A percentile compares a stretch with the other conserved stretches of the same genome.
Evolutionary conservation across 2,797 vertebrate genomes (phyloP).

Genomic region (Scolopax bukidnonensis): DNA sequence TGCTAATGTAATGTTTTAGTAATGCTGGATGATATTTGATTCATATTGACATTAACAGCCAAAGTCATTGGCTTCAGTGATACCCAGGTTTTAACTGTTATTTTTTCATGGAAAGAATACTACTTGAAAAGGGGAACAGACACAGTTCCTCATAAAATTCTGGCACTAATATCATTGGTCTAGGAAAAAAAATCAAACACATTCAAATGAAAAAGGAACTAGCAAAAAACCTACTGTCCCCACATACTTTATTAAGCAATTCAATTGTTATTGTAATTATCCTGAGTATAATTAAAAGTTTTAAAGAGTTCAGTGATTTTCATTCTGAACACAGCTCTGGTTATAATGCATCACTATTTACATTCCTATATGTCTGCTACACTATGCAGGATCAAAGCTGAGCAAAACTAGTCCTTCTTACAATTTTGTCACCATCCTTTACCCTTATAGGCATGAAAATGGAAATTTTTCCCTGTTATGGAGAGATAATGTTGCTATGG

Average conservation of each 20-base stretch:
- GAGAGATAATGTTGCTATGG: slow-evolving; percentile 68
- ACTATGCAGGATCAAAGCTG: slow-evolving; percentile 62
- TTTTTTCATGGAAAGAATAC: not conserved
- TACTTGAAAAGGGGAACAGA: not conserved
- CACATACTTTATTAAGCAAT: not conserved
- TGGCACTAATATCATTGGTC: not conserved
- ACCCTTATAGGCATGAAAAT: slow-evolving; percentile 67
- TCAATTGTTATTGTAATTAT: not conserved
- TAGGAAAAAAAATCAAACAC: not conserved
- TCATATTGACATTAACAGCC: not conserved
- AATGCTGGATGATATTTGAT: not conserved
- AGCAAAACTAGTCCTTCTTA: slow-evolving; percentile 51
- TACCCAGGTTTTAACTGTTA: not conserved
- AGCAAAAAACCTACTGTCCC: not conserved
- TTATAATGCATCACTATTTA: slow-evolving; percentile 62
- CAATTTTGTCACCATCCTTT: slow-evolving; percentile 40
- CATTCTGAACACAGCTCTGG: slow-evolving; percentile 49
- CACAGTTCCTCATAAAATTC: not conserved
- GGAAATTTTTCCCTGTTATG: slow-evolving; percentile 58
- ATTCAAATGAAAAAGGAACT: not conserved
- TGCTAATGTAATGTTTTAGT: not conserved
- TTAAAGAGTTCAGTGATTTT: slow-evolving; percentile 40
- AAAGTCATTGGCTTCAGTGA: not conserved
- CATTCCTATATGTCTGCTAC: slow-evolving; percentile 2
- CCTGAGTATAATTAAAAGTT: not conserved